Conservation (phyloP, 1,140 invertebrate genomes). For the Geopemphigus sp. region DNA sequence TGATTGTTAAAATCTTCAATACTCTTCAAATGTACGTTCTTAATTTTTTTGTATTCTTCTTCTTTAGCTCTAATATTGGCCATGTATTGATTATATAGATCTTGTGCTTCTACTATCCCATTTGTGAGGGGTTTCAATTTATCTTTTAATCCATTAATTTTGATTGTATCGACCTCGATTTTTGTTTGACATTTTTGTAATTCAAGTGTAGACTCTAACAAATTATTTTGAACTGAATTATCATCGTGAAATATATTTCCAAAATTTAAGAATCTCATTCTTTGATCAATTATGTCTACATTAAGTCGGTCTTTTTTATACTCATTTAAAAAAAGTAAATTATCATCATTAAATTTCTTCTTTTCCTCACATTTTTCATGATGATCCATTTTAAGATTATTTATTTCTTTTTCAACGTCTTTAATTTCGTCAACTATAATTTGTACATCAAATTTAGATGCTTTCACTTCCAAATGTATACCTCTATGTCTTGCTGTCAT, state of each 20-base stretch:
- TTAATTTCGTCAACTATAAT: not conserved
- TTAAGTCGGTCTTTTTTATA: slow-evolving; percentile 2
- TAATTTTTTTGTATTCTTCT: slow-evolving; percentile 40
- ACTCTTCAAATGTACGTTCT: not conserved
- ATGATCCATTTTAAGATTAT: slow-evolving; percentile 55
- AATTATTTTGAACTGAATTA: slow-evolving; percentile 39
- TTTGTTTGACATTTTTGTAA: slow-evolving; percentile 25
- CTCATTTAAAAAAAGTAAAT: no score
- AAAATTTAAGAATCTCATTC: slow-evolving; percentile 41
- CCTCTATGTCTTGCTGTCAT: slow-evolving; percentile 17
- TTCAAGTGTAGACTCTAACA: slow-evolving; percentile 20
- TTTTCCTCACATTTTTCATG: no score
- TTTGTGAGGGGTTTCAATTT: slow-evolving; percentile 34
- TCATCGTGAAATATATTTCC: slow-evolving; percentile 45
- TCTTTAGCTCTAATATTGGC: slow-evolving; percentile 36
- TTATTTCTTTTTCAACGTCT: slow-evolving; percentile 54
- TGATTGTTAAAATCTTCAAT: slow-evolving; percentile 24
- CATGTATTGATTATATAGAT: slow-evolving; percentile 30
- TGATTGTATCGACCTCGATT: slow-evolving; percentile 30
- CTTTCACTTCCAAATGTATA: no score
- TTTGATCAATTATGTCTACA: slow-evolving; percentile 22
- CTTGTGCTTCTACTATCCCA: slow-evolving; percentile 35
- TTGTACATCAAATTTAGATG: no score
- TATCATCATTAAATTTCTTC: no score
- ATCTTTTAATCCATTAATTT: slow-evolving; percentile 40